Evolutionary conservation across 2,113 vertebrate species (phyloP).

Genomic region (Callocephalon fimbriatum): DNA sequence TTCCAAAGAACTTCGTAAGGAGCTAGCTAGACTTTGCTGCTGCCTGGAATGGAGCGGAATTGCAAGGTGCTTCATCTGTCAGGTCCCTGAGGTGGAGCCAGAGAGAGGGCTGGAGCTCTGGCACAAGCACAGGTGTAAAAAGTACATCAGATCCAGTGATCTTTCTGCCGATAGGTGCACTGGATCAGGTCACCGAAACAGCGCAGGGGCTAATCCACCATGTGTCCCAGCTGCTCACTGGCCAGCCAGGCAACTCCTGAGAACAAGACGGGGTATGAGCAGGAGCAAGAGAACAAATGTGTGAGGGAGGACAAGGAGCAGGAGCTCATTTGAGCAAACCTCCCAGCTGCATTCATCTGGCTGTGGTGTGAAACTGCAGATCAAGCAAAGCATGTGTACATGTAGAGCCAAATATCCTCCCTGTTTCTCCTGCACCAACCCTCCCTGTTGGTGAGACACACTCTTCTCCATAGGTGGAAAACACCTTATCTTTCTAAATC

Average conservation of each 20-base stretch:
- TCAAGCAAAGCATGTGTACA: fast-evolving
- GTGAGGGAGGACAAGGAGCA: not conserved
- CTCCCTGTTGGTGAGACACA: not conserved
- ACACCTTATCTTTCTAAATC: not conserved
- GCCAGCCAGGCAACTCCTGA: not conserved
- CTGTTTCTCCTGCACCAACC: not conserved
- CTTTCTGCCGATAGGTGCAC: not conserved
- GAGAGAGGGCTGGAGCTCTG: not conserved
- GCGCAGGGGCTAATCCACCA: not conserved
- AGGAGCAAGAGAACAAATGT: not conserved
- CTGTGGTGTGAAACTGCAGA: not conserved
- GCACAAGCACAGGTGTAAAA: not conserved
- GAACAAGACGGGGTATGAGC: not conserved
- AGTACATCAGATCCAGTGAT: not conserved
- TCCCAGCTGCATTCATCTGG: not conserved
- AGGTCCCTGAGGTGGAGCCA: not conserved
- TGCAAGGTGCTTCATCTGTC: not conserved
- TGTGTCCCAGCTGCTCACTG: not conserved
- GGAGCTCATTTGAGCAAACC: not conserved
- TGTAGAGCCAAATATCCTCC: not conserved
- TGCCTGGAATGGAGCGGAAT: not conserved
- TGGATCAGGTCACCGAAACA: slow-evolving; percentile 3
- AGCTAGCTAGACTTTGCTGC: not conserved
- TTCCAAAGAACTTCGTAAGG: not conserved
- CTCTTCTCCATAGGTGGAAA: not conserved